A percentile compares a stretch with the other conserved stretches of the same genome.
phyloP scores from a whole-genome alignment of 2,888 invertebrate genomes.

The Amblyjoppa fuscipennis region DNA sequence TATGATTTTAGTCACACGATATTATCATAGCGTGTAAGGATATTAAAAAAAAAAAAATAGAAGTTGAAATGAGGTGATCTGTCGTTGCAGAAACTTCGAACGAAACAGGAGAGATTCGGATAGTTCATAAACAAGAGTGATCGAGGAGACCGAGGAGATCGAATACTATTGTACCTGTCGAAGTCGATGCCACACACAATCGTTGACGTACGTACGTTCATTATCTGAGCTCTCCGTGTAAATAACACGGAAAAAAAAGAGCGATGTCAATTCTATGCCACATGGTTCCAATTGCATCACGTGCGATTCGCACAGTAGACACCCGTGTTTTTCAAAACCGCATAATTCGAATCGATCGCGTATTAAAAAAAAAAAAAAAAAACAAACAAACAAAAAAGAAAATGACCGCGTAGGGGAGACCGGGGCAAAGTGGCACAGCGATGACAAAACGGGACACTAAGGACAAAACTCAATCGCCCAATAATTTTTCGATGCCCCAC shows the following conservation, averaged over 20 bases:
- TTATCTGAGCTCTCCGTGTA: background rate
- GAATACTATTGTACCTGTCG: constrained; percentile 22
- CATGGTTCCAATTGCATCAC: background rate
- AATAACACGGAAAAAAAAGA: background rate
- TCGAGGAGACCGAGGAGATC: constrained; percentile 14
- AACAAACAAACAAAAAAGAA: too few species aligned
- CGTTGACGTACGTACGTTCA: constrained; percentile 23
- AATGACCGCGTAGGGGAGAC: too few species aligned
- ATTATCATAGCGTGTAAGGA: background rate
- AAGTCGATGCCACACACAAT: constrained; percentile 21
- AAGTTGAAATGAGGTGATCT: constrained; percentile 32
- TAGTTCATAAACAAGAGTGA: constrained; percentile 58
- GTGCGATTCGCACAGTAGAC: background rate
- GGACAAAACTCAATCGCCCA: too few species aligned
- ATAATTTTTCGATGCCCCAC: too few species aligned
- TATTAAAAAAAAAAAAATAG: background rate
- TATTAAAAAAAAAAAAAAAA: too few species aligned
- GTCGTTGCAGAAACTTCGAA: constrained; percentile 64
- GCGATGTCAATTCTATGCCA: background rate
- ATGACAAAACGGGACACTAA: too few species aligned
- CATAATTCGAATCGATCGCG: too few species aligned
- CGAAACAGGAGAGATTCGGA: constrained; percentile 64
- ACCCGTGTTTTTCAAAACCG: background rate
- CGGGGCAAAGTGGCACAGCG: too few species aligned
- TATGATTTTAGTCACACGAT: background rate